phyloP scores from a whole-genome alignment of 2,113 vertebrate species.

The Barnardius zonarius region DNA sequence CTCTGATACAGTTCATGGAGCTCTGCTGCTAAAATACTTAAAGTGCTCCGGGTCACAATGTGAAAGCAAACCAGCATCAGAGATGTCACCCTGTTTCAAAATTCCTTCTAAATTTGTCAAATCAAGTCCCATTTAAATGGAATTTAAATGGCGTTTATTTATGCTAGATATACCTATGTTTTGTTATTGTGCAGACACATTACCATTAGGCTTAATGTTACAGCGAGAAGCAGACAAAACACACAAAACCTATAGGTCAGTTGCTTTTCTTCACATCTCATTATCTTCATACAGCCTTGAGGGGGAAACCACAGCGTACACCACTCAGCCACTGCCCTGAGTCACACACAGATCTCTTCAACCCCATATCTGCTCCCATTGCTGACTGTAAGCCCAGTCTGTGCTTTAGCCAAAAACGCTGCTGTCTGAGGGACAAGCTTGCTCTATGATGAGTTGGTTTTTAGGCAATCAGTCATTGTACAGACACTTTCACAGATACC shows the following conservation, averaged over 20 bases:
- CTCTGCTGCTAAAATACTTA: not conserved
- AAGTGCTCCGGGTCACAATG: not conserved
- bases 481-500: not conserved
- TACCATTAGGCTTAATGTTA: accelerated
- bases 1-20: not conserved
- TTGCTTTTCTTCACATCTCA: not conserved
- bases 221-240: conserved; percentile 25
- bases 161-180: not conserved
- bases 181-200: not conserved
- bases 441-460: not conserved
- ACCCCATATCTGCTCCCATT: not conserved
- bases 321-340: not conserved
- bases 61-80: not conserved
- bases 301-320: not conserved
- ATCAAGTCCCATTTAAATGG: not conserved
- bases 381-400: not conserved
- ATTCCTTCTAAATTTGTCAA: not conserved
- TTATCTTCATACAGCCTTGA: conserved; percentile 18
- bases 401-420: not conserved
- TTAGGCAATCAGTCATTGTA: not conserved
- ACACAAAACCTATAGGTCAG: not conserved
- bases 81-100: not conserved
- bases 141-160: not conserved
- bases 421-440: conserved; percentile 3
- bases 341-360: not conserved